Evolutionary conservation across 2,113 vertebrate species (phyloP), one percentile per base, ranked within the genome.

Genomic region (Takifugu bimaculatus): DNA sequence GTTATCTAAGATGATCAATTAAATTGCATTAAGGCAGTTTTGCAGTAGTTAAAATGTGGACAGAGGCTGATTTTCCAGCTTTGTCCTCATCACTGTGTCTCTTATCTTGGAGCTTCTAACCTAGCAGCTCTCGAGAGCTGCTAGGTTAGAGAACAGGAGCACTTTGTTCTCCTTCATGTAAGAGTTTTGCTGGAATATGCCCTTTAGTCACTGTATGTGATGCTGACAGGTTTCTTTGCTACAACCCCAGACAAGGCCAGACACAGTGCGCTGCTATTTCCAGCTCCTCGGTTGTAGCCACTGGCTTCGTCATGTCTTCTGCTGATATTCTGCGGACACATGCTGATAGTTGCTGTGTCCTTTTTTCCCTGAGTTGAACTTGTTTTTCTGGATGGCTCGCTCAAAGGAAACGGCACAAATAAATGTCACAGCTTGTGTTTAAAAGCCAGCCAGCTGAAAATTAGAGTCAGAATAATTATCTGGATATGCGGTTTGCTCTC

Each of bases 391-490:
- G 51, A 65, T 56, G 4, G 25, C 42, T 68, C 57, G 10, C 47
- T 56, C 25, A 42, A 65, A 60, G 72, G 43, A 51, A 39, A 42
- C 7, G 51, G 10, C 5, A 55, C 45, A 45, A 68, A 45, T 4
- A 7, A 25, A 55, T 65, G 50, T 60, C 29, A 13, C n/a, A 51
- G 47, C 65, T 50, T 44, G 60, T 69, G 50, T 52, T 65, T 78
- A 54, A 81, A 72, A 75, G 60, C 27, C 48, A 75, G 57, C 4
- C 48, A 73, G 60, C 50, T 68, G 48, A 50, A 60, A 63, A 74
- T 72, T 32, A 60, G 50, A 74, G 28, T 50, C 42, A 54, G 15
- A 28, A 49, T 79, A 69, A 82, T 82, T 74, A 72, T 72, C 65
- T 60, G 58, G 67, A 28, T 60, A 57, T 70, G 47, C 47, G n/a